Conservation (phyloP, 1,140 invertebrate species). For the Penaeus indicus region DNA sequence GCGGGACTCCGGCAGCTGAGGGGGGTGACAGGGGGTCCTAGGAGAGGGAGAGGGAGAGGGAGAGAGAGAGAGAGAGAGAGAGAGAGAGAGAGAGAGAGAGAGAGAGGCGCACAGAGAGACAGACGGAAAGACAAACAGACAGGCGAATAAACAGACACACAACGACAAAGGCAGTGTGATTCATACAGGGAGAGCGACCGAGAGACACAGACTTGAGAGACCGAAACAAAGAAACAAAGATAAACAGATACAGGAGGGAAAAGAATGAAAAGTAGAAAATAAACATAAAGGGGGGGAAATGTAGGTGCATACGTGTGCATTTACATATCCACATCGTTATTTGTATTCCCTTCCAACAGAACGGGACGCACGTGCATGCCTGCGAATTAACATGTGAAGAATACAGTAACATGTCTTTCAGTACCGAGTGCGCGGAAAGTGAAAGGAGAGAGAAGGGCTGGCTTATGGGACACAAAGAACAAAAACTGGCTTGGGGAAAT, state of each 20-base stretch:
- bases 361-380: not conserved
- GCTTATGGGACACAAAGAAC: no score
- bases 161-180: not conserved
- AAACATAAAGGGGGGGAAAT: not conserved
- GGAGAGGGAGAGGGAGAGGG: constrained; percentile 35
- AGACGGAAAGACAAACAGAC: not conserved
- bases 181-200: not conserved
- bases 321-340: not conserved
- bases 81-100: constrained; percentile 20
- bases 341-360: not conserved
- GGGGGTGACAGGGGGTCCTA: not conserved
- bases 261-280: not conserved
- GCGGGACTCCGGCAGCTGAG: not conserved
- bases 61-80: constrained; percentile 37
- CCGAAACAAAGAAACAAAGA: not conserved
- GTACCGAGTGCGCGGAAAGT: no score
- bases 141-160: not conserved
- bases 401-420: no score
- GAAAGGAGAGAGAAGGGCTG: no score
- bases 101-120: no score
- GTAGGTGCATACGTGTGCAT: not conserved
- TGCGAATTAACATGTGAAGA: not conserved
- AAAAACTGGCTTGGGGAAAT: no score
- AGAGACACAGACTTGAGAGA: not conserved
- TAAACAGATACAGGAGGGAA: not conserved